phyloP scores from a whole-genome alignment of 1,140 invertebrate genomes.

The Prorops nasuta region DNA sequence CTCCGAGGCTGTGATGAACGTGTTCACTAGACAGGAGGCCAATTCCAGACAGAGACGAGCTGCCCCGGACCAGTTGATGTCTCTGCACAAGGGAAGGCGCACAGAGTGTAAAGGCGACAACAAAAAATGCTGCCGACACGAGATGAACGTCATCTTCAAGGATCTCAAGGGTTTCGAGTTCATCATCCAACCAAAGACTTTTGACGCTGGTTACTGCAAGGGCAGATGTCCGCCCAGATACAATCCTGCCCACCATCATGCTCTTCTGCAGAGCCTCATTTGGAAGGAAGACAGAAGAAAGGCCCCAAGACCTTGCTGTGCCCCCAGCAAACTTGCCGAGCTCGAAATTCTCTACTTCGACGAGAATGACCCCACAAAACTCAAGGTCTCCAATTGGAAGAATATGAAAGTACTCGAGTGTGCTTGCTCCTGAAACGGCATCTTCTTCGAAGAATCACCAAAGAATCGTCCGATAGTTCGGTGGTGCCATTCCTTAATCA shows the following conservation, averaged over 20 bases:
- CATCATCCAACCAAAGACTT: conserved; percentile 68
- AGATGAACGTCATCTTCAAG: conserved; percentile 66
- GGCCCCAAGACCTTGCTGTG: conserved; percentile 70
- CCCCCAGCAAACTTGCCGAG: conserved; percentile 67
- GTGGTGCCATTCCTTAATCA: conserved; percentile 5
- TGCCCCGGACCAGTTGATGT: conserved; percentile 40
- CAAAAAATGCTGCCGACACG: conserved; percentile 66
- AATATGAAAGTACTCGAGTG: conserved; percentile 73
- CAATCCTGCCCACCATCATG: conserved; percentile 72
- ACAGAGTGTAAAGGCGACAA: conserved; percentile 55
- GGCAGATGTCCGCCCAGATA: conserved; percentile 70
- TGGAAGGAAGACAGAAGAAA: conserved; percentile 62
- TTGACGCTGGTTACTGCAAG: conserved; percentile 73
- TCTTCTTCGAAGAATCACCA: conserved; percentile 23
- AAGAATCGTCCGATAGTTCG: conserved; percentile 31
- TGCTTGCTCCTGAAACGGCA: conserved; percentile 64
- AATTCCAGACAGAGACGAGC: conserved; percentile 21
- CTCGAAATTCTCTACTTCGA: conserved; percentile 69
- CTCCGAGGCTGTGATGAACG: conserved; percentile 47
- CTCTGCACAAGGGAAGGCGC: conserved; percentile 44
- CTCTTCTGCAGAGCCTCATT: conserved; percentile 69
- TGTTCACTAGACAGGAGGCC: conserved; percentile 39
- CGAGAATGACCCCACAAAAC: conserved; percentile 61
- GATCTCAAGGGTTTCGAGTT: conserved; percentile 69
- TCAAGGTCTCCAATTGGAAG: conserved; percentile 71